These are phyloP conservation scores for Antitype chi DNA, from an alignment of 2,888 invertebrate species.

Conservation along the genomic window DNA sequence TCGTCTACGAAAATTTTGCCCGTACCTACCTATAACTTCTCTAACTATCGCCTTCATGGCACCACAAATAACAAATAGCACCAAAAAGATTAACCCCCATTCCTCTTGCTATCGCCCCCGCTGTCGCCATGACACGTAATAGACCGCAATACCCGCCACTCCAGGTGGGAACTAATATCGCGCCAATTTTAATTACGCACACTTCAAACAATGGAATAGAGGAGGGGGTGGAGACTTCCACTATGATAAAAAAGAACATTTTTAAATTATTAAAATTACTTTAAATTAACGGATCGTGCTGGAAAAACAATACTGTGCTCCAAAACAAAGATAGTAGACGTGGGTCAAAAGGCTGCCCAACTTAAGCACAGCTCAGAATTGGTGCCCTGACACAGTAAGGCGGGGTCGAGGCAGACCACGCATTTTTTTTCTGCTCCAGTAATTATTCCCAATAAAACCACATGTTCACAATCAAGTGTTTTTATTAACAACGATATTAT, in stretches of 20 bases:
- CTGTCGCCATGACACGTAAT: conserved; percentile 59
- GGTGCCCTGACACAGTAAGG: too few species aligned
- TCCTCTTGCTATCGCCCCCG: conserved; percentile 45
- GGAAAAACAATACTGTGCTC: too few species aligned
- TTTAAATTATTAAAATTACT: not conserved
- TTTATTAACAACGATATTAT: too few species aligned
- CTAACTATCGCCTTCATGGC: not conserved
- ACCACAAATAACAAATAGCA: conserved; percentile 14
- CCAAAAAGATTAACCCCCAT: conserved; percentile 13
- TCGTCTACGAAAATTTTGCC: not conserved
- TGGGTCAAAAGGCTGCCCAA: too few species aligned
- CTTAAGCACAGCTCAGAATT: too few species aligned
- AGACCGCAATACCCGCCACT: conserved; percentile 53
- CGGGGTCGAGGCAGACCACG: too few species aligned
- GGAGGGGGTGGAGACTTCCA: conserved; percentile 66
- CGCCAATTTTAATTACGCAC: conserved; percentile 87
- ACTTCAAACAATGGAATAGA: conserved; percentile 82
- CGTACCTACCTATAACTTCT: not conserved
- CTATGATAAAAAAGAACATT: not conserved
- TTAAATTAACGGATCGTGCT: too few species aligned
- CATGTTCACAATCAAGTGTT: too few species aligned
- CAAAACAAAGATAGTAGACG: too few species aligned
- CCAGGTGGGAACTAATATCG: conserved; percentile 86
- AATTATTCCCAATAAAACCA: too few species aligned
- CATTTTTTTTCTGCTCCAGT: too few species aligned